Evolutionary conservation across 2,113 vertebrate genomes (phyloP).

Genomic region (Ameiurus melas): DNA sequence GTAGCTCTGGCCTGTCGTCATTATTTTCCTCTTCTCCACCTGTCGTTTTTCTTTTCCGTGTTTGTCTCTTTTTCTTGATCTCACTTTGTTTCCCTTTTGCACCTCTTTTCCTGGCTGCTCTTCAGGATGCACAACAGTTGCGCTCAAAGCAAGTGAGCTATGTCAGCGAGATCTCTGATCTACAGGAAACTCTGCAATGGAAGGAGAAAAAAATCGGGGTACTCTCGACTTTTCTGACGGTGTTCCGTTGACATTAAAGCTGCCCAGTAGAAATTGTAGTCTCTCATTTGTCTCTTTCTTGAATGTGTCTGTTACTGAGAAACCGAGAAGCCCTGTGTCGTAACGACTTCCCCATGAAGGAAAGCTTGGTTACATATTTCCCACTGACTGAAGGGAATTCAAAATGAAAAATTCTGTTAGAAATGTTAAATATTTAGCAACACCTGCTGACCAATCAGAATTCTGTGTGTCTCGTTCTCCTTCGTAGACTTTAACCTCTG

Average conservation of each 20-base stretch:
- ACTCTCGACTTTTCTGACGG: slow-evolving; percentile 29
- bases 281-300: not conserved
- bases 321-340: not conserved
- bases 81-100: slow-evolving; percentile 58
- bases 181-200: slow-evolving; percentile 94
- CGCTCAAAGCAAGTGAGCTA: slow-evolving; percentile 79
- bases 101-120: slow-evolving; percentile 44
- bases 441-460: not conserved
- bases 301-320: not conserved
- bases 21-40: not conserved
- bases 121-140: slow-evolving; percentile 86
- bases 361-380: not conserved
- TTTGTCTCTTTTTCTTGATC: slow-evolving; percentile 57
- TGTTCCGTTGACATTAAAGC: not conserved
- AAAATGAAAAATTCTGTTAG: no score
- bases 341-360: not conserved
- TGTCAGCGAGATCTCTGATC: slow-evolving; percentile 86
- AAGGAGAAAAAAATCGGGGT: slow-evolving; percentile 95
- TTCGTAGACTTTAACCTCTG: not conserved
- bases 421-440: not conserved
- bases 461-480: no score
- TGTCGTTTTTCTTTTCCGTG: slow-evolving; percentile 36
- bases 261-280: not conserved
- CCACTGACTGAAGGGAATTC: no score
- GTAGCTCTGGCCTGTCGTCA: not conserved